Base-by-base conservation (phyloP, 2,888 invertebrate genomes). In the Diarsia rubi region DNA sequence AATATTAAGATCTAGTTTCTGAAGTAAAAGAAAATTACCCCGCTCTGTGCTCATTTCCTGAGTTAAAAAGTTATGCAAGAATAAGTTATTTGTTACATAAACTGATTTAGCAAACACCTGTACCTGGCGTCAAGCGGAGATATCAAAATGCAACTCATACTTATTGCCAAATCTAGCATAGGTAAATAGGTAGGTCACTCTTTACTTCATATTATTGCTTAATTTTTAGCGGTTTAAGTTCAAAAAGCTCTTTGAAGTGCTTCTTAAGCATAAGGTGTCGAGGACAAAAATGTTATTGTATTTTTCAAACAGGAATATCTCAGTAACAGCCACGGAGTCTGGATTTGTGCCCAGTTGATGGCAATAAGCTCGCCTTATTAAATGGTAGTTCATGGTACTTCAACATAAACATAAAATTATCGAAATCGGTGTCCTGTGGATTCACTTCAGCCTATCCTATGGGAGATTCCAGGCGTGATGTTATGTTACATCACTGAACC, bases 1-100 rank as follows among this genome's bases (percentile, higher is more conserved):
- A 90, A 93, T 92, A 90, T 91, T 86, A 91, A 88, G 86, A 89
- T 88, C 88, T 81, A 90, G 89, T 88, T 90, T 88, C 81, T 87
- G 81, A 88, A 91, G 84, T 82, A 89, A 90, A 88, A 87, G 86
- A 85, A 86, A 90, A 88, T 90, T 89, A 86, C 81, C 49, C 69
- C 42, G 69, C 73, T 73, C 74, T 73, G 69, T 79, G 81, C 79
- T 76, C 68, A 83, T 79, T 83, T 63, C 64, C 54, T 69, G 60
- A 71, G 73, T 79, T 75, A 44, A 75, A 75, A 66, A 73, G 69
- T 68, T 74, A 78, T 52, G 59, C 67, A 76, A 79, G 75, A 67
- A 76, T 75, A 14, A 14, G 16, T 67, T 27, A 52, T 67, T 64
- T 82, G 62, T 81, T 73, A 47, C 62, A 27, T 70, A 37, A 68